phyloP scores from a whole-genome alignment of 2,113 vertebrate species.

The Paramormyrops kingsleyae region DNA sequence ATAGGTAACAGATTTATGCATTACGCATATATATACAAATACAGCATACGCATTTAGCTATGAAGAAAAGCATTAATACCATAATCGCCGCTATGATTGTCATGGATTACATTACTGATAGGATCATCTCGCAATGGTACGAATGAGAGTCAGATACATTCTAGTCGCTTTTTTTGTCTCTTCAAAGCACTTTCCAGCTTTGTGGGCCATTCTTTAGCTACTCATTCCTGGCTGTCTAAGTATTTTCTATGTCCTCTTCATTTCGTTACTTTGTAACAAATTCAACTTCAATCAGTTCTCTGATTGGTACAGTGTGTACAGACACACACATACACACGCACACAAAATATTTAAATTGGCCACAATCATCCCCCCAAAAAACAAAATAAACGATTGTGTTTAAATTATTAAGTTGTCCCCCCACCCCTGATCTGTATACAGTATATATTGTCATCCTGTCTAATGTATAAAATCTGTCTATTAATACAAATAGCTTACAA shows the following conservation, averaged over 20 bases:
- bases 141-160: not conserved
- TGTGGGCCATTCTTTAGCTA: not conserved
- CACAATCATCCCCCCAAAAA: not conserved
- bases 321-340: not conserved
- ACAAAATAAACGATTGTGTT: not conserved
- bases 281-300: not conserved
- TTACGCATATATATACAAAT: not conserved
- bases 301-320: not conserved
- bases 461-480: not conserved
- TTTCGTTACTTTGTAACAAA: not conserved
- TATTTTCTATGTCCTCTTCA: not conserved
- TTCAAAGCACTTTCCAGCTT: not conserved
- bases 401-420: not conserved
- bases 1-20: not conserved
- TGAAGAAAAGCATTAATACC: not conserved
- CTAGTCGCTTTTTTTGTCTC: not conserved
- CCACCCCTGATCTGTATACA: not conserved
- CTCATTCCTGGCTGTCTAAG: not conserved
- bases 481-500: no score
- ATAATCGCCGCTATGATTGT: not conserved
- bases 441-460: not conserved
- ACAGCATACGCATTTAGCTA: not conserved
- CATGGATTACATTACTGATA: not conserved
- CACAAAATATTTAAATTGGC: not conserved
- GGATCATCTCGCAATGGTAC: not conserved